phyloP scores from a whole-genome alignment of 2,113 vertebrate species.

The Hippocampus zosterae region DNA sequence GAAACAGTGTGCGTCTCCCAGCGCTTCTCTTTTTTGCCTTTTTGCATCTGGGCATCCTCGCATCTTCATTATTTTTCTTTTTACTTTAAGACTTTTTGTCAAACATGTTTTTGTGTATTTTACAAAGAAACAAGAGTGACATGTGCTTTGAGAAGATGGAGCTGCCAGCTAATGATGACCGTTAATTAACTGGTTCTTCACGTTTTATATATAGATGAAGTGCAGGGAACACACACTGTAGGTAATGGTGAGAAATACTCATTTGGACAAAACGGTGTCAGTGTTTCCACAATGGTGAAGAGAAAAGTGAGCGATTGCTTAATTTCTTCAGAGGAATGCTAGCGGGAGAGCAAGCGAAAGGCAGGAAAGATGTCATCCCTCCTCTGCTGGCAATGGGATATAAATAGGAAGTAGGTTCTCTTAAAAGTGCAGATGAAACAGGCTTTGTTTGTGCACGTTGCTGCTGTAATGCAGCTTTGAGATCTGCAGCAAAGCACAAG shows the following conservation, averaged over 20 bases:
- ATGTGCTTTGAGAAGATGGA: conserved; percentile 34
- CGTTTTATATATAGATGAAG: conserved; percentile 33
- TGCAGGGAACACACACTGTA: conserved; percentile 16
- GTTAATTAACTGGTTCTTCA: conserved; percentile 10
- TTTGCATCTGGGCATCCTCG: conserved; percentile 36
- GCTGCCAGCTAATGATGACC: conserved; percentile 38
- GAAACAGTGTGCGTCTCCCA: conserved; percentile 26
- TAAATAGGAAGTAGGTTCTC: conserved; percentile 68
- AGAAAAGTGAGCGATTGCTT: conserved; percentile 52
- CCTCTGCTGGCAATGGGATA: conserved; percentile 52
- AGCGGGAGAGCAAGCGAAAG: conserved; percentile 32
- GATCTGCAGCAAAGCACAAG: conserved; percentile 53
- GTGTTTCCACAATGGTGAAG: conserved; percentile 14
- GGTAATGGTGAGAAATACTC: conserved; percentile 1
- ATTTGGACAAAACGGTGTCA: conserved; percentile 8
- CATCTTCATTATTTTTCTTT: neutral
- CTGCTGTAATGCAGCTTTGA: conserved; percentile 52
- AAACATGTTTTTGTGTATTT: conserved; percentile 31
- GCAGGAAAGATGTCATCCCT: conserved; percentile 56
- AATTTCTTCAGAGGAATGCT: conserved; percentile 38
- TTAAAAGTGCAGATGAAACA: conserved; percentile 70
- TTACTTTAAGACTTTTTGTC: conserved; percentile 23
- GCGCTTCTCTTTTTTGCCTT: conserved; percentile 21
- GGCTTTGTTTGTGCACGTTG: conserved; percentile 60
- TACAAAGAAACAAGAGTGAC: conserved; percentile 26